Percentiles rank a stretch among this genome's conserved stretches.
Evolutionary conservation across 2,113 vertebrate species (phyloP).

Genomic region (Pterocles orientalis): DNA sequence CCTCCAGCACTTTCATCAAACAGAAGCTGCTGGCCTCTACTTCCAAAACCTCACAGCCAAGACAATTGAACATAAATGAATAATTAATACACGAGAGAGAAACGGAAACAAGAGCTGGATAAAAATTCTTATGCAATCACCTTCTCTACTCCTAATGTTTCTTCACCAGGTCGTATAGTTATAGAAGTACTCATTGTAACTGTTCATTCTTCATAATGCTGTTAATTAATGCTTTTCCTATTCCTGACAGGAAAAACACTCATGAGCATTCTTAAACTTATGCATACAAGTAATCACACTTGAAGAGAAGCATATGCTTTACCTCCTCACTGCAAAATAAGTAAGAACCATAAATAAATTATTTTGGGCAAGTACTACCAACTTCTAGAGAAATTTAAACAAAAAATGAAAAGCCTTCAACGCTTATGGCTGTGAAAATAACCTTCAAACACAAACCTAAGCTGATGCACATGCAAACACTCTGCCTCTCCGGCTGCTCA

Average conservation of each 20-base stretch:
- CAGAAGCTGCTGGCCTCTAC: background rate
- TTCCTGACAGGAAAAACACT: constrained; percentile 40
- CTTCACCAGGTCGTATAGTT: background rate
- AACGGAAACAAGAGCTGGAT: background rate
- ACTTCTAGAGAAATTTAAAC: constrained; percentile 16
- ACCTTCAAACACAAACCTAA: background rate
- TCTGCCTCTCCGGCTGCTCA: constrained; percentile 30
- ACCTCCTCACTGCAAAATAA: constrained; percentile 21
- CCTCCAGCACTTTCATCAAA: background rate
- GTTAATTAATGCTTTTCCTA: constrained; percentile 12
- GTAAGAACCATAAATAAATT: constrained; percentile 24
- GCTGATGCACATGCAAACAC: constrained; percentile 32
- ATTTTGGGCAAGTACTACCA: background rate
- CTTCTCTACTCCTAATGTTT: background rate
- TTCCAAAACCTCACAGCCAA: background rate
- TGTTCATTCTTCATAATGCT: background rate
- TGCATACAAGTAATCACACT: background rate
- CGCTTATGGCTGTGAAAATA: constrained; percentile 2
- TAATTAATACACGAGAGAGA: background rate
- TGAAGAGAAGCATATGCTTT: constrained; percentile 33
- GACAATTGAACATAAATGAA: background rate
- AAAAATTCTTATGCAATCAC: background rate
- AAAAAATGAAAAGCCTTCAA: background rate
- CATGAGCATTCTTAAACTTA: constrained; percentile 22
- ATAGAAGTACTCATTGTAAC: background rate